These are phyloP conservation scores for Molanna angustata DNA, from an alignment of 2,888 invertebrate genomes.

Conservation along the genomic window DNA sequence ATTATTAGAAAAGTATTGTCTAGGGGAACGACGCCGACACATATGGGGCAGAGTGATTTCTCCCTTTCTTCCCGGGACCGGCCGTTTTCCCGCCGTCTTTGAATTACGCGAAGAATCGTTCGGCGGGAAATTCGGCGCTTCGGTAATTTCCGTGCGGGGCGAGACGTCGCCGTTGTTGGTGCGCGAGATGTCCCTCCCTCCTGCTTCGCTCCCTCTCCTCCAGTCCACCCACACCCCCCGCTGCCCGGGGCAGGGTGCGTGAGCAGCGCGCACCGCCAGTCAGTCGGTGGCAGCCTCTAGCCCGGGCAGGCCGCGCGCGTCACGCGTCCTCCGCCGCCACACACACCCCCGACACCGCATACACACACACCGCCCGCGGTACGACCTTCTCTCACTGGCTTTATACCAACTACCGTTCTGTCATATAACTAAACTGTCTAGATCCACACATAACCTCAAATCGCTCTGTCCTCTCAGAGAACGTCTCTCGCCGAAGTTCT, in stretches of 20 bases:
- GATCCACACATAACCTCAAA: too few relatives aligned
- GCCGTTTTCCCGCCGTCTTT: too few relatives aligned
- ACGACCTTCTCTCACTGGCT: too few relatives aligned
- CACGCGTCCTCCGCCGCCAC: constrained; percentile 1
- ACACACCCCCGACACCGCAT: too few relatives aligned
- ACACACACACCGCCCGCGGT: too few relatives aligned
- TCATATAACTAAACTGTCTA: too few relatives aligned
- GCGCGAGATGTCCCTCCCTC: neutral
- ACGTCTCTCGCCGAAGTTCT: too few relatives aligned
- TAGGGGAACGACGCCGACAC: neutral
- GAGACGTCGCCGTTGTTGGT: neutral
- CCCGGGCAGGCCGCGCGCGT: constrained; percentile 26
- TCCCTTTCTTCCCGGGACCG: neutral
- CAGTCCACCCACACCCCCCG: neutral
- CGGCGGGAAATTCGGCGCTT: neutral
- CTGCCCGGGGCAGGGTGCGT: neutral
- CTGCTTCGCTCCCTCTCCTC: neutral
- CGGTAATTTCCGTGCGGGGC: neutral
- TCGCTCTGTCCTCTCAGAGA: too few relatives aligned
- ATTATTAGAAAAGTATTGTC: neutral
- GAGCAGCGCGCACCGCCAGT: constrained; percentile 8
- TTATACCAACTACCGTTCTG: too few relatives aligned
- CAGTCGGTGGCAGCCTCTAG: constrained; percentile 28
- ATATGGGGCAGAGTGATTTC: neutral
- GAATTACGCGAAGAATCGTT: too few relatives aligned